A percentile compares a stretch with the other conserved stretches of the same genome.
Evolutionary conservation across 2,888 invertebrate species (phyloP).

Genomic region (Isoperla grammatica): DNA sequence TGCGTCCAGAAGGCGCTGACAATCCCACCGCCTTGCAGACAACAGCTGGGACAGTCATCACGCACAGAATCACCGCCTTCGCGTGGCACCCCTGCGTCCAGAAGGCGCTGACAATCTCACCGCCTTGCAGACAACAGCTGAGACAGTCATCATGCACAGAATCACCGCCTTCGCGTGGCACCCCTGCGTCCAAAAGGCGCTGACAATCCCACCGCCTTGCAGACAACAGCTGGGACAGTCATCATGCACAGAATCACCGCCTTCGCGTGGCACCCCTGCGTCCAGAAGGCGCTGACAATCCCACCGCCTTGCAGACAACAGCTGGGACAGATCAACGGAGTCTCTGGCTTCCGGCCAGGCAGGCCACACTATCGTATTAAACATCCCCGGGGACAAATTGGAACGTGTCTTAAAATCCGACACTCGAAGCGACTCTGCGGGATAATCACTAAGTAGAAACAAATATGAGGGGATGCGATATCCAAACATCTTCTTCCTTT

Average conservation of each 20-base stretch:
- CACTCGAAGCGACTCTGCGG: too few relatives aligned
- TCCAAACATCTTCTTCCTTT: too few relatives aligned
- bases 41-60: neutral
- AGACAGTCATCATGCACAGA: too few relatives aligned
- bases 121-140: neutral
- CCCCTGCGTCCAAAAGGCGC: neutral
- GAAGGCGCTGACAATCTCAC: constrained; percentile 1
- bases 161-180: too few relatives aligned
- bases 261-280: neutral
- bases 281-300: constrained; percentile 9
- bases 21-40: neutral
- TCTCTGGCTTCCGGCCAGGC: constrained; percentile 9
- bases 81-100: neutral
- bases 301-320: neutral
- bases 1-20: constrained; percentile 2
- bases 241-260: neutral
- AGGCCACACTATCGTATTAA: neutral
- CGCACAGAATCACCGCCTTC: too few relatives aligned
- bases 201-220: constrained; percentile 1
- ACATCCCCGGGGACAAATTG: constrained; percentile 16
- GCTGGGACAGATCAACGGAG: neutral
- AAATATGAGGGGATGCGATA: too few relatives aligned
- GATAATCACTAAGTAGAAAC: too few relatives aligned
- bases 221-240: neutral
- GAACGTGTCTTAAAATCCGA: constrained; percentile 11